Conservation (phyloP, 2,888 invertebrate species). For the Lamellibrachia satsuma region DNA sequence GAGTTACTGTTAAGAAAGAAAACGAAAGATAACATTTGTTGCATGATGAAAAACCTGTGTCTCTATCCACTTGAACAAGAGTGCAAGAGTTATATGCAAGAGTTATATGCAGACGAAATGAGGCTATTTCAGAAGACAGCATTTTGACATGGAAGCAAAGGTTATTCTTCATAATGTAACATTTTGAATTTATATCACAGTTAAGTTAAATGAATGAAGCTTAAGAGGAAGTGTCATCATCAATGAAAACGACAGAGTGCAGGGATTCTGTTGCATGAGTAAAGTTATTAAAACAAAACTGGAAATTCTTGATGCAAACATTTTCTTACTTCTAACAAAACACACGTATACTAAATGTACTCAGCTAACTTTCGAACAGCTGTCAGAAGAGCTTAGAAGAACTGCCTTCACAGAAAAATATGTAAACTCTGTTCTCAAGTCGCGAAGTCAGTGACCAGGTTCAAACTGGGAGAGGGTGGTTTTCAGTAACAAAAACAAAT, state of each 20-base stretch:
- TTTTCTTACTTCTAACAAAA: background rate
- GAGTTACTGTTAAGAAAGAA: background rate
- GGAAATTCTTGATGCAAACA: background rate
- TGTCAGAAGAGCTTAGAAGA: background rate
- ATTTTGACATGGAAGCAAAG: background rate
- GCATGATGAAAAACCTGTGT: background rate
- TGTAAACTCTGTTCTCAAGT: background rate
- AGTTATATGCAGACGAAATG: background rate
- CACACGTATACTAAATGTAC: background rate
- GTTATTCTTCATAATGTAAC: background rate
- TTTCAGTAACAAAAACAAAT: background rate
- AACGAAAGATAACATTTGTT: background rate
- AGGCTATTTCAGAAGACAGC: background rate
- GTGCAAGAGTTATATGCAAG: background rate
- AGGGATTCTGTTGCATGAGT: background rate
- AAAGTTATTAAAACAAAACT: background rate
- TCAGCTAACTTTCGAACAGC: background rate
- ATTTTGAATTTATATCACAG: background rate
- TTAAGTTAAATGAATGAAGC: background rate
- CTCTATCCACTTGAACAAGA: background rate
- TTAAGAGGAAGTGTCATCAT: background rate
- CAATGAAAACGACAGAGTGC: background rate
- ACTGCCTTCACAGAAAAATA: background rate
- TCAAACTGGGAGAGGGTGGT: background rate
- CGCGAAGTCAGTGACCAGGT: background rate